phyloP scores from a whole-genome alignment of 1,140 invertebrate genomes.

The Orius insidiosus region DNA sequence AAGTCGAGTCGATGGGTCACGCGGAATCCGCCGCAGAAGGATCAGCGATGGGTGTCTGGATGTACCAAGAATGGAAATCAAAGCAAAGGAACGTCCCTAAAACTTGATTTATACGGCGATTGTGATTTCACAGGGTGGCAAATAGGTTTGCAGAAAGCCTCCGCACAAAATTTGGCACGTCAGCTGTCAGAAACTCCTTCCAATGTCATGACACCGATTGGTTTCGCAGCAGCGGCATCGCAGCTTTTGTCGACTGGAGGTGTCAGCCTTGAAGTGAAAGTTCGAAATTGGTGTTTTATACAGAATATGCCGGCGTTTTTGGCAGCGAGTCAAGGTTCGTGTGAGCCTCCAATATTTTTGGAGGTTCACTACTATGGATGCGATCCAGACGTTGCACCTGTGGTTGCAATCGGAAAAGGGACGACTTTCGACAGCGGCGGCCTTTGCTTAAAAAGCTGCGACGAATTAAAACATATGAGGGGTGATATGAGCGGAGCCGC shows the following conservation, averaged over 20 bases:
- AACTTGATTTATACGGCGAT: too few species aligned
- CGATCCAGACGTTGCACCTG: slow-evolving; percentile 27
- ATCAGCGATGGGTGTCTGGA: too few species aligned
- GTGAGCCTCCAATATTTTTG: slow-evolving; percentile 39
- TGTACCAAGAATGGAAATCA: slow-evolving; percentile 37
- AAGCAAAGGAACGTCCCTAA: slow-evolving; percentile 21
- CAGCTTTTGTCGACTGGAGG: slow-evolving; percentile 27
- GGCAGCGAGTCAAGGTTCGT: slow-evolving; percentile 38
- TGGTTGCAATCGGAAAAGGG: slow-evolving; percentile 31
- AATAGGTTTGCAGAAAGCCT: slow-evolving; percentile 33
- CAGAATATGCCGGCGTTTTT: slow-evolving; percentile 40
- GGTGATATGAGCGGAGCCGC: too few species aligned
- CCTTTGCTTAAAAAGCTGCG: slow-evolving; percentile 37
- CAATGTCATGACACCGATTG: slow-evolving; percentile 42
- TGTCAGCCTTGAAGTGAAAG: slow-evolving; percentile 29
- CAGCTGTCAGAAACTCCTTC: slow-evolving; percentile 41
- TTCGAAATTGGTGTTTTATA: slow-evolving; percentile 28
- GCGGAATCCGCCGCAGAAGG: slow-evolving; percentile 60
- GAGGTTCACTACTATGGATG: slow-evolving; percentile 20
- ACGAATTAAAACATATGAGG: slow-evolving; percentile 40
- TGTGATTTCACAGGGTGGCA: too few species aligned
- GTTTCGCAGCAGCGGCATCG: slow-evolving; percentile 33
- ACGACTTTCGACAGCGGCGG: slow-evolving; percentile 51
- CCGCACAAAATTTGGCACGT: slow-evolving; percentile 41
- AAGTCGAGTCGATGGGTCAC: slow-evolving; percentile 48